Percentiles rank a stretch among this genome's conserved stretches.
These are phyloP conservation scores for Malaclemys terrapin DNA, from an alignment of 2,113 vertebrate species.

Conservation along the genomic window DNA sequence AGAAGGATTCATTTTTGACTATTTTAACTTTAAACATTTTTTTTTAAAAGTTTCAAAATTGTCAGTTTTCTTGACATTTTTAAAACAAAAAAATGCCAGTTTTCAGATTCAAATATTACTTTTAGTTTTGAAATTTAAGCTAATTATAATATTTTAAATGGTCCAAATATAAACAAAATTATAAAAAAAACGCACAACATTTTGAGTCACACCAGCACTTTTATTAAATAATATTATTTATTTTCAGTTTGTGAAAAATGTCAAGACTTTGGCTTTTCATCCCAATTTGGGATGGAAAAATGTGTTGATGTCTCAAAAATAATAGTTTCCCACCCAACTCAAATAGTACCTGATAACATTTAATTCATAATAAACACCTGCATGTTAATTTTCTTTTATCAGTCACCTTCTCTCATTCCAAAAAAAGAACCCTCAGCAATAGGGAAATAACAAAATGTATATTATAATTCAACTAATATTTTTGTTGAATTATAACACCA, in stretches of 20 bases:
- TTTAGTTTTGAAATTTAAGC: background rate
- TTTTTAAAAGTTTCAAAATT: too few relatives aligned
- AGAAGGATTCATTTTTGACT: too few relatives aligned
- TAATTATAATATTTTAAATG: background rate
- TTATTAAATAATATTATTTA: background rate
- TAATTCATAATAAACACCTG: background rate
- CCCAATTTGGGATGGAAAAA: background rate
- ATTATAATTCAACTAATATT: background rate
- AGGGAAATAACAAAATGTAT: background rate
- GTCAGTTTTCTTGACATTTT: too few relatives aligned
- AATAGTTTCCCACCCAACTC: background rate
- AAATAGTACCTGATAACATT: background rate
- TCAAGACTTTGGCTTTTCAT: background rate
- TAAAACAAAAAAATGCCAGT: background rate
- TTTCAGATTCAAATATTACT: background rate
- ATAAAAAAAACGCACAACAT: background rate
- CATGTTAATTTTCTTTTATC: background rate
- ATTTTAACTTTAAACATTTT: too few relatives aligned
- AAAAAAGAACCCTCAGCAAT: background rate
- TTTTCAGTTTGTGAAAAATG: background rate
- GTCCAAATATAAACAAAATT: background rate
- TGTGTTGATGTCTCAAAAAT: background rate
- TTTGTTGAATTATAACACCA: background rate
- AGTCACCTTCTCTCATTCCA: background rate
- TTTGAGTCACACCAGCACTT: background rate